phyloP scores from a whole-genome alignment of 2,888 invertebrate genomes.

The Thalpophila matura region DNA sequence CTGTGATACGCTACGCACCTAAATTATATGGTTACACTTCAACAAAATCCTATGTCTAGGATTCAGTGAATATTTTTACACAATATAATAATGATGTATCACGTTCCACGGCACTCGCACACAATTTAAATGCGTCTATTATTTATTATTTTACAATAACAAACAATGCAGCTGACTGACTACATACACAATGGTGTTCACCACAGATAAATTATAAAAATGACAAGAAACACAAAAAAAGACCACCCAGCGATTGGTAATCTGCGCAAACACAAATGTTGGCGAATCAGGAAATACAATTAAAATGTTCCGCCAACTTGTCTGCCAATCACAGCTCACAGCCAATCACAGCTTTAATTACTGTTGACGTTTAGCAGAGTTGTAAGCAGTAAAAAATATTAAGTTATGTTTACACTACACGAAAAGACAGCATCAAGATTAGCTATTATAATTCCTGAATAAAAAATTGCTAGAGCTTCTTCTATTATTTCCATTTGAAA shows the following conservation, averaged over 20 bases:
- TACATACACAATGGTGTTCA: conserved; percentile 34
- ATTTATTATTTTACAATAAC: conserved; percentile 64
- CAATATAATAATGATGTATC: conserved; percentile 18
- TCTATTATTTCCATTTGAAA: too few species aligned
- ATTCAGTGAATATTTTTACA: conserved; percentile 56
- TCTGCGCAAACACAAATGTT: conserved; percentile 42
- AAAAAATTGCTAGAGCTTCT: too few species aligned
- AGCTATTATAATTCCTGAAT: too few species aligned
- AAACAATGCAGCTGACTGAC: conserved; percentile 60
- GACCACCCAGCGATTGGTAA: conserved; percentile 43
- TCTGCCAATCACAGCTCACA: conserved; percentile 51
- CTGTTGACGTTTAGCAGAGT: conserved; percentile 29
- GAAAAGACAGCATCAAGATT: too few species aligned
- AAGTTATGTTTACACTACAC: background rate
- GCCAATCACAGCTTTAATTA: conserved; percentile 42
- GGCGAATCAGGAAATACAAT: conserved; percentile 58
- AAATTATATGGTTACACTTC: conserved; percentile 54
- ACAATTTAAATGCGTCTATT: conserved; percentile 45
- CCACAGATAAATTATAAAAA: conserved; percentile 31
- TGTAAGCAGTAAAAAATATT: conserved; percentile 15
- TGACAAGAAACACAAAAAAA: conserved; percentile 46
- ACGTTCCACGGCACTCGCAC: conserved; percentile 57
- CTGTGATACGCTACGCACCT: conserved; percentile 40
- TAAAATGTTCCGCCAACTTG: conserved; percentile 36
- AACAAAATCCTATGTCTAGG: conserved; percentile 58